These are phyloP conservation scores for Bryconaethiops microstoma DNA, from an alignment of 2,797 vertebrate species.

Conservation along the genomic window DNA sequence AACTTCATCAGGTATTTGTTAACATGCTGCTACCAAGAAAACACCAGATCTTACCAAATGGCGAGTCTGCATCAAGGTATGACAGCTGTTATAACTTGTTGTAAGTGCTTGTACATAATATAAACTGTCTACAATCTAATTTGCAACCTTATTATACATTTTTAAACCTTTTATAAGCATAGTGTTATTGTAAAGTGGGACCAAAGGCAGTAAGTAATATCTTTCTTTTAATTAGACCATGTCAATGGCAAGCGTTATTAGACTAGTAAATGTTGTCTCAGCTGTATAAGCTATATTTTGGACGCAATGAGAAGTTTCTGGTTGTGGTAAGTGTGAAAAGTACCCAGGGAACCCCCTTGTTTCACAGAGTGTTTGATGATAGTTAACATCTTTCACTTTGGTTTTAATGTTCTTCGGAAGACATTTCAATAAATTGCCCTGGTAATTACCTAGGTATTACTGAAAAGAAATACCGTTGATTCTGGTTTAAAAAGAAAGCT, in stretches of 20 bases:
- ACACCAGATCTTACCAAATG: too few species aligned
- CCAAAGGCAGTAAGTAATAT: too few species aligned
- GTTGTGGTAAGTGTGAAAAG: constrained; percentile 16
- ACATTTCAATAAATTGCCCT: background rate
- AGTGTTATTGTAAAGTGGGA: too few species aligned
- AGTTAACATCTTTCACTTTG: background rate
- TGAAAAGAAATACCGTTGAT: background rate
- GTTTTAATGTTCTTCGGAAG: background rate
- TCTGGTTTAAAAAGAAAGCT: background rate
- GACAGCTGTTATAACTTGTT: too few species aligned
- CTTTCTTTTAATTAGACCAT: background rate
- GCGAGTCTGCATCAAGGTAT: too few species aligned
- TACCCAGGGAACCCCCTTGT: constrained; percentile 10
- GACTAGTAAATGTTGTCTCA: background rate
- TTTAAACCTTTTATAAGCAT: too few species aligned
- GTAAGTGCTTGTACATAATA: too few species aligned
- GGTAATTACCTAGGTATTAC: background rate
- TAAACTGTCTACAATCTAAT: too few species aligned
- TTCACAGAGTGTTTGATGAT: background rate
- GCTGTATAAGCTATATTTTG: constrained; percentile 10
- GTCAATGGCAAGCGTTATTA: background rate
- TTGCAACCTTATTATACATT: too few species aligned
- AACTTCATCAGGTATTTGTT: too few species aligned
- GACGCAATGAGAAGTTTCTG: background rate
- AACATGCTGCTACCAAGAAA: too few species aligned